These are phyloP conservation scores for Tenthredo scrophulariae DNA, from an alignment of 2,888 invertebrate genomes.

Conservation along the genomic window DNA sequence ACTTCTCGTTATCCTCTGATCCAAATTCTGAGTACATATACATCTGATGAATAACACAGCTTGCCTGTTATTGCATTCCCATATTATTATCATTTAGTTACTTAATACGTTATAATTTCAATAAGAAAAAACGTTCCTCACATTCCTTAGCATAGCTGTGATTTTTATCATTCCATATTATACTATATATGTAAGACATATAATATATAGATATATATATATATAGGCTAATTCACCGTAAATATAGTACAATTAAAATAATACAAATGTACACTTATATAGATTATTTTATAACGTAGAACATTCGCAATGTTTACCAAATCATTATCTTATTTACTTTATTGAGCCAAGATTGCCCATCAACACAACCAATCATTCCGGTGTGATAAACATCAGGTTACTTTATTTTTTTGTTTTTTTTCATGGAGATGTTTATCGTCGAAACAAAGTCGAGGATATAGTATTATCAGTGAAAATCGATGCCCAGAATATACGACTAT, in stretches of 20 bases:
- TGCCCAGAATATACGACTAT: neutral
- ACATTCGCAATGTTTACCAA: slow-evolving; percentile 11
- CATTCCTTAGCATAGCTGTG: neutral
- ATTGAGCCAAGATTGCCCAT: slow-evolving; percentile 33
- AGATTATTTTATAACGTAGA: slow-evolving; percentile 8
- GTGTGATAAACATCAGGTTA: neutral
- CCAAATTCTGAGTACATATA: slow-evolving; percentile 52
- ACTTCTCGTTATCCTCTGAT: slow-evolving; percentile 60
- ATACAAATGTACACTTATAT: slow-evolving; percentile 25
- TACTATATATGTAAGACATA: neutral
- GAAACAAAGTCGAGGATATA: slow-evolving; percentile 7
- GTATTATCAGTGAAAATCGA: slow-evolving; percentile 9
- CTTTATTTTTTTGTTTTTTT: neutral
- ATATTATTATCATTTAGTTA: neutral
- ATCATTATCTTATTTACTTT: slow-evolving; percentile 46
- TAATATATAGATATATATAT: neutral
- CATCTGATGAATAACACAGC: slow-evolving; percentile 47
- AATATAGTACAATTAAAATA: slow-evolving; percentile 8
- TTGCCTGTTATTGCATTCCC: slow-evolving; percentile 10
- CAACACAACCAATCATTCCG: neutral
- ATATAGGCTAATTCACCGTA: neutral
- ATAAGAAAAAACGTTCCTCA: neutral
- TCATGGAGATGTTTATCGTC: neutral
- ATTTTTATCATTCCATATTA: neutral
- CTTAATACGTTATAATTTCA: neutral